Base-by-base conservation (phyloP, 2,113 vertebrate species). In the Acanthochromis polyacanthus region DNA sequence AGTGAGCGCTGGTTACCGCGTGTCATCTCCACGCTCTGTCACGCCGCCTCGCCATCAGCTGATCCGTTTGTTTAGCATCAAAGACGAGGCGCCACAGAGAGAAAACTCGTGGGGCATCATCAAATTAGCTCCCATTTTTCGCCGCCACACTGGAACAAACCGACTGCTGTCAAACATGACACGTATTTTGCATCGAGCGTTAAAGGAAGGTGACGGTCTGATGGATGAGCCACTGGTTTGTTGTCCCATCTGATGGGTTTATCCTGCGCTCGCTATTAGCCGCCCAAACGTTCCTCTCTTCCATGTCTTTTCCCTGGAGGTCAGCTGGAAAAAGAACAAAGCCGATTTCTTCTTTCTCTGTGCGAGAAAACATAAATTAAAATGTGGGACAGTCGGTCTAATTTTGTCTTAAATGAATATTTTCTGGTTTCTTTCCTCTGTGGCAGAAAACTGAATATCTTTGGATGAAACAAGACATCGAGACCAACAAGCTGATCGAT, bases 21-120 rank as follows among this genome's bases (percentile, higher is more conserved):
- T 79, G 72, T 76, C 66, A 66, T 77, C 55, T 78, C 53, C 48
- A 51, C 57, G 64, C 75, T 84, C 40, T 22, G 65, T 56, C 69
- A 56, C 58, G 71, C 65, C 65, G 67, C 64, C 67, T 86, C 38
- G 19, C 59, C 48, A 58, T 78, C 60, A 75, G 52, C 75, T 58
- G 58, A 84, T 78, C 63, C 67, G 50, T 55, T 75, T 76, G 63
- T 82, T 72, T n/a, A 19, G 45, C 53, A 75, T 80, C 66, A 66
- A 75, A 68, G 62, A 64, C 1, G 57, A 61, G 72, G 52, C n/a
- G 71, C 66, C 61, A 28, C 1, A 1, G 16, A 46, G 67, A 36
- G 56, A 17, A 76, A 65, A 50, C 45, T 45, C 46, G 14, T 15
- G 55, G 52, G n/a, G n/a, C 16, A 15, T 65, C 69, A n/a, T 60